Conservation (phyloP, 2,888 invertebrate genomes). For the Cremastinae sp. region DNA sequence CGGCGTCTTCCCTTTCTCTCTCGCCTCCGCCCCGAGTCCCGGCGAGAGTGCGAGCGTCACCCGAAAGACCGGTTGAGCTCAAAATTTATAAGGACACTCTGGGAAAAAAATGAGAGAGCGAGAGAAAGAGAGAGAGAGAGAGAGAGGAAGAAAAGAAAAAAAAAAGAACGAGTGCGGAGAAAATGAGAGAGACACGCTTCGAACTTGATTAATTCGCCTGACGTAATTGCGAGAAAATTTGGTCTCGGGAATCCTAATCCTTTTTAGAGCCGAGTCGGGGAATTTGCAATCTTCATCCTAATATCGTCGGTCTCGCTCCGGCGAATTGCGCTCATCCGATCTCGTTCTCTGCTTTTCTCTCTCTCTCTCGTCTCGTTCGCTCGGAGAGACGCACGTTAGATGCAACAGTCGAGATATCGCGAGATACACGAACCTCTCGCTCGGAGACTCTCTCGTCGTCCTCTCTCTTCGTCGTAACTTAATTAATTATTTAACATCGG, state of each 20-base stretch:
- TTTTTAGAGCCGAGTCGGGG: not conserved
- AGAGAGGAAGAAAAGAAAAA: constrained; percentile 1
- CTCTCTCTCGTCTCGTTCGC: constrained; percentile 46
- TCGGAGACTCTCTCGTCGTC: constrained; percentile 51
- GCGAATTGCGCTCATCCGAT: constrained; percentile 40
- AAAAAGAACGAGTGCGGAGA: not conserved
- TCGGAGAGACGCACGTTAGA: constrained; percentile 55
- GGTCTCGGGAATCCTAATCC: not conserved
- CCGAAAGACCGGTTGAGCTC: constrained; percentile 59
- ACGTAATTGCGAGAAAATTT: not conserved
- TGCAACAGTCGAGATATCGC: constrained; percentile 58
- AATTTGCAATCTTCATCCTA: constrained; percentile 30
- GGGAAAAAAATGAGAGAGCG: constrained; percentile 20
- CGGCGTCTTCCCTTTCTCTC: constrained; percentile 17
- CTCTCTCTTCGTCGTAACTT: constrained; percentile 64
- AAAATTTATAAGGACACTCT: constrained; percentile 47
- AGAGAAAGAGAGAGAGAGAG: not conserved
- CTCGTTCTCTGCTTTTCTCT: constrained; percentile 21
- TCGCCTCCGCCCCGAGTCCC: constrained; percentile 23
- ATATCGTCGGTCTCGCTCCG: constrained; percentile 38
- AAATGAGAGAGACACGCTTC: no score
- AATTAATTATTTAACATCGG: constrained; percentile 73
- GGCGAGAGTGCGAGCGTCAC: constrained; percentile 41
- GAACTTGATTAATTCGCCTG: no score
- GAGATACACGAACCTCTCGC: constrained; percentile 58